Evolutionary conservation across 2,888 invertebrate genomes (phyloP), one percentile per base, ranked within the genome.

Genomic region (Horisme vitalbata): DNA sequence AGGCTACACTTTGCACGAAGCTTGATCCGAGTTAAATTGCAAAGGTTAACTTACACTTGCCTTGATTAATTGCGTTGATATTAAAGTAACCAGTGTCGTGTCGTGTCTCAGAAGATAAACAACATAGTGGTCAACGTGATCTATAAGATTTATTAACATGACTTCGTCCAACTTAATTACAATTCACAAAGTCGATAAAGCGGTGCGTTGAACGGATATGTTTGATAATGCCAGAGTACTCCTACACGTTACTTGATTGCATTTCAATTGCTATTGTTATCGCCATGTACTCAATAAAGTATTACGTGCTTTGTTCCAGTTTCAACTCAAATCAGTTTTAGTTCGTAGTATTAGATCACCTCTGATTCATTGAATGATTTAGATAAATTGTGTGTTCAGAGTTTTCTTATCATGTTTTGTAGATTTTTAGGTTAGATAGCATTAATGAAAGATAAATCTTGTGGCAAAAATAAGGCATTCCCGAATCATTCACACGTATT

Each of bases 181-280:
- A 41, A 46, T 41, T 74, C 69, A 64, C 60, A 54, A 47, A 57
- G 58, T 50, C 57, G 66, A 72, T 70, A 73, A 71, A 57, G 51
- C 56, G 41, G 71, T 66, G 62, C 71, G 63, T 68, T 71, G 66
- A 71, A 70, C 69, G 67, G 53, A 58, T 61, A 55, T 48, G 51
- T 55, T 66, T 65, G 65, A 71, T 75, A 68, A 61, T 48, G 36
- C 57, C 52, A 57, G 59, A 62, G 60, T 62, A 59, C 63, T 61
- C 53, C 55, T 65, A 62, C 63, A 57, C 59, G 63, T 69, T 63
- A 60, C 59, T 54, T 56, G 55, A 69, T 63, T 67, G 62, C 58
- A 59, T 62, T 71, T 68, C 63, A 65, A 66, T 65, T 60, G 60
- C 59, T 63, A 66, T 73, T 71, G 68, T 74, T 68, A 66, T 70